Base-by-base conservation (phyloP, 2,797 vertebrate genomes). In the Anguilla anguilla region DNA sequence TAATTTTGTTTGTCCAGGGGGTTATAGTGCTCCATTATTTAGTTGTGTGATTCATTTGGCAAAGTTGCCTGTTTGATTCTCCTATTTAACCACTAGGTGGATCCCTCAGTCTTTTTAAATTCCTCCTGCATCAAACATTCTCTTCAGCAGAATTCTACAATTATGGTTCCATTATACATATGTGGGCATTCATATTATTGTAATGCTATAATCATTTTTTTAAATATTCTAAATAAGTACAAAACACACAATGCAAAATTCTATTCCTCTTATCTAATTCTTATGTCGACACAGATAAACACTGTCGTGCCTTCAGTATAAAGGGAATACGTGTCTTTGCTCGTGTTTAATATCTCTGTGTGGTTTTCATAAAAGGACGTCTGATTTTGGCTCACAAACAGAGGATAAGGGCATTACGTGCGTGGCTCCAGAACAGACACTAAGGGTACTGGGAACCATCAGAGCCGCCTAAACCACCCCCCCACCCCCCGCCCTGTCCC, bases 21-120 rank as follows among this genome's bases (percentile, higher is more conserved):
- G 51, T 51, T 51, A 51, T 6, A 51, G 10, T 0, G 51, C 6
- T 64, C 61, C 22, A n/a, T 15, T 19, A 61, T 64, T 64, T 64
- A 25, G 61, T 64, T 22, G 61, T 64, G 22, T 0, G 22, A 64
- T 9, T 64, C 25, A 0, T 83, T 83, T 46, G 49, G n/a, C 10
- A 51, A 22, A 82, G 39, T 82, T 28, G 46, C 22, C 10, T 55
- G 74, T 77, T 35, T 19, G 31, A 9, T 77, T 77, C 74, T 22
- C 35, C 4, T 19, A 17, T 25, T 51, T 9, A 39, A 35, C 77
- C 88, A 86, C 88, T 72, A 86, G 88, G 49, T 83, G 88, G 88
- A 55, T 6, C 77, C 85, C 85, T 86, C 51, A 13, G 74, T 69
- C 74, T 35, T 82, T 57, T 39, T 22, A 43, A 51, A 43, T 43